Percentiles rank a stretch among this genome's conserved stretches.
phyloP scores from a whole-genome alignment of 2,113 vertebrate species.

The Rhizomys pruinosus region DNA sequence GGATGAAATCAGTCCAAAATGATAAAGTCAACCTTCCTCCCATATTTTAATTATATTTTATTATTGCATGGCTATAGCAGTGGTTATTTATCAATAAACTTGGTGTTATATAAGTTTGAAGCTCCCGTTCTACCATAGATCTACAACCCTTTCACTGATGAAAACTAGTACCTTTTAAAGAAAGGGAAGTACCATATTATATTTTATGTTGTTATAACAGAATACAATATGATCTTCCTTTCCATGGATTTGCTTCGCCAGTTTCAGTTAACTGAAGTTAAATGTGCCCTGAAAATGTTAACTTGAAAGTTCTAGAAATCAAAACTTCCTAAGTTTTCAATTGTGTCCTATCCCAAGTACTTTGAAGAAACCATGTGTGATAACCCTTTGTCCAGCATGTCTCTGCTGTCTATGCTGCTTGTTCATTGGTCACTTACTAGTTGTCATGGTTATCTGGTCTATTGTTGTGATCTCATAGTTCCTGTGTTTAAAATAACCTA shows the following conservation, averaged over 20 bases:
- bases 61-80: background rate
- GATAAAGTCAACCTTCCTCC: too few species aligned
- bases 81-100: background rate
- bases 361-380: background rate
- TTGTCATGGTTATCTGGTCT: background rate
- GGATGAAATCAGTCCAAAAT: too few species aligned
- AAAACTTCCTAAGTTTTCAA: background rate
- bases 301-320: background rate
- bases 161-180: background rate
- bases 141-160: background rate
- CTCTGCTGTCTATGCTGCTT: background rate
- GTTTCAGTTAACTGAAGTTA: background rate
- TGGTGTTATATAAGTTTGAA: background rate
- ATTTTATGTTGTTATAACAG: background rate
- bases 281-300: background rate
- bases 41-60: too few species aligned
- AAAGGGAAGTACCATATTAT: background rate
- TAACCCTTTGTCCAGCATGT: background rate
- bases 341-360: background rate
- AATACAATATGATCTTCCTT: background rate
- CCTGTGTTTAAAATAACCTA: background rate
- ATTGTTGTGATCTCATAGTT: too few species aligned
- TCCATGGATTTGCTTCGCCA: background rate
- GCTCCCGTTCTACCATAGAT: conserved; percentile 3
- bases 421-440: background rate